Base-by-base conservation (phyloP, 2,888 invertebrate genomes). In the Sepiola atlantica region DNA sequence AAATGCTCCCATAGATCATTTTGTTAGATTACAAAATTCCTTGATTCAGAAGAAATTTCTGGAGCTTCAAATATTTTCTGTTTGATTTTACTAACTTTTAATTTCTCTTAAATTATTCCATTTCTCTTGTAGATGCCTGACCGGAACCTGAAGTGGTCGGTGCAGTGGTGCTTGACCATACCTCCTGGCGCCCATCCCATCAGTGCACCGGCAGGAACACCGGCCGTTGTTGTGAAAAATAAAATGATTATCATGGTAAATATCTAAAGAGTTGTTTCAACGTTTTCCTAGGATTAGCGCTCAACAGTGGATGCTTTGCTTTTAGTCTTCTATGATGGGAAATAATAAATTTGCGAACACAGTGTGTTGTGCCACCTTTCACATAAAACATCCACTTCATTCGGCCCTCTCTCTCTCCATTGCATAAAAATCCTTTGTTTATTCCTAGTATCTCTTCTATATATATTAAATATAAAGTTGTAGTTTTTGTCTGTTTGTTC, bases 131-230 rank as follows among this genome's bases (percentile, higher is more conserved):
- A 97, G 97, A 96, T 97, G 95, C 97, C 97, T 24, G 97, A 97
- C 95, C 96, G 96, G 16, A 98, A 98, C 94, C 98, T 98, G 95
- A 98, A 98, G 96, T 99, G 99, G 99, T 98, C 98, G 93, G 98
- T 99, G 94, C 99, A 99, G 97, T 98, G 99, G 98, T 99, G 99
- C 97, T 98, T 99, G 97, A 98, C 99, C 94, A 98, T 99, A 96
- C 99, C 99, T 94, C 99, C 99, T 0, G 98, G 98, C 90, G 98
- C 98, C 32, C 98, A 98, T 55, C 98, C 98, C 94, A 98, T 99
- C 96, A 98, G 99, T 96, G 98, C 99, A 95, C 99, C 99, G n/a
- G 98, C 98, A 94, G 99, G 99, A 20, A 98, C 98, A 97, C 98
- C 99, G 54, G 99, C 98, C 94, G 98, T 99, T 96, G 98, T 99